Percentiles rank a stretch among this genome's conserved stretches.
Evolutionary conservation across 1,140 invertebrate species (phyloP).

Genomic region (Heliconius nattereri): DNA sequence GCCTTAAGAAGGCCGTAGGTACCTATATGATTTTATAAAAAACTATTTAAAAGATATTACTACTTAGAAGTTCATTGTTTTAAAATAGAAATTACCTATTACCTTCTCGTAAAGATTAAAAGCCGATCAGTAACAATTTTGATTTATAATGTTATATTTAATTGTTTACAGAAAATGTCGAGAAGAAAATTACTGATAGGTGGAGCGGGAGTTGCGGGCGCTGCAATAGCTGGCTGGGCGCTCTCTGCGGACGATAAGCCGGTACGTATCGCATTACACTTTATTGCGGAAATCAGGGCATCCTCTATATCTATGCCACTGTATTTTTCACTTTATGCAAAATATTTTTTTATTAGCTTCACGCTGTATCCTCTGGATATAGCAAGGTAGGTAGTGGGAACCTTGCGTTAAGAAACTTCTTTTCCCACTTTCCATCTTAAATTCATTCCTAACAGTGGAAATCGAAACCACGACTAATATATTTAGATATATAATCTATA

Average conservation of each 20-base stretch:
- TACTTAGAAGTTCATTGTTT: neutral
- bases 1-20: too few relatives aligned
- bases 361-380: too few relatives aligned
- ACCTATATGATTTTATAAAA: too few relatives aligned
- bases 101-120: too few relatives aligned
- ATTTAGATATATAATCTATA: too few relatives aligned
- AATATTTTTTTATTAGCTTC: neutral
- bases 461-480: too few relatives aligned
- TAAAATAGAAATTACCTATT: neutral
- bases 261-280: conserved; percentile 48
- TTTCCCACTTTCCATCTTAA: too few relatives aligned
- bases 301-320: conserved; percentile 10
- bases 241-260: conserved; percentile 77
- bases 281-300: conserved; percentile 24
- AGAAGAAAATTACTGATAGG: conserved; percentile 79
- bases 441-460: too few relatives aligned
- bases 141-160: neutral
- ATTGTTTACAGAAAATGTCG: conserved; percentile 60
- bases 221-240: conserved; percentile 79
- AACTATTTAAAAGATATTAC: too few relatives aligned
- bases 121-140: neutral
- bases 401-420: too few relatives aligned
- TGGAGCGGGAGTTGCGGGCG: conserved; percentile 78
- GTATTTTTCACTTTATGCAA: neutral
- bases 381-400: too few relatives aligned